Base-by-base conservation (phyloP, 1,140 invertebrate genomes). In the Ephestia elutella region DNA sequence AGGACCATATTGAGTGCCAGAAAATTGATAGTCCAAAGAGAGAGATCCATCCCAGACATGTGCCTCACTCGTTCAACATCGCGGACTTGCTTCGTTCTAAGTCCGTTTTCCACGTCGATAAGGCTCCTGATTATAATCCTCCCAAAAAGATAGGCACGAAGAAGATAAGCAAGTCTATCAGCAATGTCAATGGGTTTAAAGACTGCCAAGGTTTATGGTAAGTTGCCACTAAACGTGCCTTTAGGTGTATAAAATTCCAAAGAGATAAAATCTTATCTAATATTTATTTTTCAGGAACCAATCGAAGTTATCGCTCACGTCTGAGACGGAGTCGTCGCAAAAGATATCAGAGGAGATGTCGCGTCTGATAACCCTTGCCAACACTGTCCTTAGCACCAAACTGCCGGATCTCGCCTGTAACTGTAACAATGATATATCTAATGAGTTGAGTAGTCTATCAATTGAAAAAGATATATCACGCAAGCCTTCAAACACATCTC, bases 1-100 rank as follows among this genome's bases (percentile, higher is more conserved):
- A 92, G 64, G 91, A 92, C 56, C 92, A 92, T 70, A 89, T 94
- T 60, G 90, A 91, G 44, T 69, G 62, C 57, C 78, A 84, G 59
- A 80, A 75, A 25, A 67, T 50, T 30, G 79, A 84, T 5, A 54
- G 62, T 61, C 32, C 59, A 49, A 51, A 49, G 25, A 63, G 68
- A 19, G 72, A 88, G 81, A 59, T 61, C 90, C 80, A 18, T 88
- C 80, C 2, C 38, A 75, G 91, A 86, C 71, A 65, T 10, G 50
- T 66, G 17, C 69, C 73, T 9, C 75, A 69, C 44, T 71, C 79
- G 8, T 71, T 80, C 53, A 81, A 80, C 48, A 63, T 78, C 78
- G 91, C 57, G 78, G 92, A 88, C 86, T 90, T 84, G 87, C 92
- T 71, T 74, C 79, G 80, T 63, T 78, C 74, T 54, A 73, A 63